Base-by-base conservation (phyloP, 2,797 vertebrate species). In the Acestrorhynchus altus region DNA sequence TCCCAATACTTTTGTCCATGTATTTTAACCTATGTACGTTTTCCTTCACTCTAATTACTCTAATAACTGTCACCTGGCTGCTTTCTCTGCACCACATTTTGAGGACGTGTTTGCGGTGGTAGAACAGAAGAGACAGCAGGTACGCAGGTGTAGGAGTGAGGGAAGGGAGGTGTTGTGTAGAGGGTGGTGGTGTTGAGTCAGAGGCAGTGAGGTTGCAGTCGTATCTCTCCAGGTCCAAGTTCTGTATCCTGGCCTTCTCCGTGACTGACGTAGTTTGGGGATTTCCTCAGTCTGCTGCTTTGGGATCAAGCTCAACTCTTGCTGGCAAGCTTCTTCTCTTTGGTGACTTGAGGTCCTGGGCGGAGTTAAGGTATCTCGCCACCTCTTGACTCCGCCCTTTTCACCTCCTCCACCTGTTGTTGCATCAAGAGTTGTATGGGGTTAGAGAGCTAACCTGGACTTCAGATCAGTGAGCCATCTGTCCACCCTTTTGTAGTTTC, bases 271-370 rank as follows among this genome's bases (percentile, higher is more conserved):
- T 68, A 10, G 24, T 67, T 40, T 57, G 26, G 65, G 51, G 49
- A 56, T 80, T 80, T 54, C 78, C 49, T 57, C 65, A 70, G 74
- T 42, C 65, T 69, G 64, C 60, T 24, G 24, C 42, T 44, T 68
- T 79, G 77, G 77, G 64, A 69, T 52, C 31, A 11, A 28, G 8
- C 13, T 0, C 47, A 42, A 47, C 64, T 26, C 54, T 57, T 15
- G 67, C 60, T 73, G 64, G 57, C 56, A 26, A 24, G 31, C 22
- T 47, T n/a, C 28, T 20, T 44, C 69, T 64, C 22, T 8, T 46
- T 75, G 39, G 65, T 74, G 65, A 70, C 54, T 2, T 40, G 49
- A 79, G 65, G 72, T 68, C 64, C 68, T 61, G 39, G 70, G 46
- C 52, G 64, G 63, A 39, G 70, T 60, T 52, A n/a, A 73, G 31